Base-by-base conservation (phyloP, 2,888 invertebrate species). In the Hymenopus coronatus region DNA sequence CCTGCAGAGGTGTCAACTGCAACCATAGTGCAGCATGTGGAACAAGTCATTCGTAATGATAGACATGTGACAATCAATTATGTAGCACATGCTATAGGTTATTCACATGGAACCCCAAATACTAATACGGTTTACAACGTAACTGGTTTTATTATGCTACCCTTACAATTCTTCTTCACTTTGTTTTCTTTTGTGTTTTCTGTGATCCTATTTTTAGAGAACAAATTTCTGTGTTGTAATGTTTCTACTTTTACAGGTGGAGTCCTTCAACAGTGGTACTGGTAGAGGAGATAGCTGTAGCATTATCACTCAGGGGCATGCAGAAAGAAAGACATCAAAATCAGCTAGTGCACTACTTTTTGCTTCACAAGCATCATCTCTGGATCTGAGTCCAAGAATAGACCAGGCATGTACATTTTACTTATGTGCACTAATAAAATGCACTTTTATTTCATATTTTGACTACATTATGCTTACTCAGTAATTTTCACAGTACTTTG, bases 301-400 rank as follows among this genome's bases (percentile, higher is more conserved):
- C 14, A 54, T 46, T n/a, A 85, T 40, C 20, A 54, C 54, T 25
- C 85, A 70, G 28, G 86, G 86, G 2, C 70, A 87, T 20, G 30
- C 82, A n/a, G 82, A 82, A 12, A 25, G 40, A n/a, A 88, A 88
- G 33, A 82, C 28, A 0, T 85, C 85, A 46, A 40, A 54, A n/a
- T 46, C 84, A 6, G 9, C 33, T 1, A 40, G 30, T 9, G n/a
- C 40, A 84, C n/a, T 81, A 20, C 28, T 84, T 25, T 89, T 89
- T 84, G 54, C 89, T 15, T 89, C 89, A 20, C 90, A 89, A 83
- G 88, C 86, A 20, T 88, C 88, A 30, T 91, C 91, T 1, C 82
- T 91, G 54, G 91, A 91, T 88, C 88, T 91, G 46, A 91, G 91
- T 86, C 91, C 91, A 14, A 88, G 90, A 40, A 90, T 91, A 89